phyloP scores from a whole-genome alignment of 2,888 invertebrate species.

The Pimpla rufipes region DNA sequence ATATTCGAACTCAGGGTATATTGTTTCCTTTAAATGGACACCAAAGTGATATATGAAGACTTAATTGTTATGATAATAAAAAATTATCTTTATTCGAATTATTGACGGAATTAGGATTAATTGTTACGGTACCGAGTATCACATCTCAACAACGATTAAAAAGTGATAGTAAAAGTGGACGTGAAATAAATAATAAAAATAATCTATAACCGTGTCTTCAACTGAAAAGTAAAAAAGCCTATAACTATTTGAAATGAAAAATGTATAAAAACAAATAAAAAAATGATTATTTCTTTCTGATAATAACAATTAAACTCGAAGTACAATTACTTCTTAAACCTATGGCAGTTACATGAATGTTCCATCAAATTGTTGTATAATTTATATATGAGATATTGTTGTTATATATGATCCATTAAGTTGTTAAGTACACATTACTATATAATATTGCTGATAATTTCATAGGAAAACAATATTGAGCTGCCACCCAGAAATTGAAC shows the following conservation, averaged over 20 bases:
- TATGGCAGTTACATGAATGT: slow-evolving; percentile 3
- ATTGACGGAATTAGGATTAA: slow-evolving; percentile 3
- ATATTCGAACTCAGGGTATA: slow-evolving; percentile 3
- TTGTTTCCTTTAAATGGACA: background rate
- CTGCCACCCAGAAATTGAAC: background rate
- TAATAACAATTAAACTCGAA: background rate
- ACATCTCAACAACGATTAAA: background rate
- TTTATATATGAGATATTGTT: background rate
- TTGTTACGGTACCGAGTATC: slow-evolving; percentile 1
- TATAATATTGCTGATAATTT: background rate
- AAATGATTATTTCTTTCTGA: background rate
- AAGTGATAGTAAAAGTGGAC: background rate
- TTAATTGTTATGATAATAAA: background rate
- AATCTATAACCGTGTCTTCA: background rate
- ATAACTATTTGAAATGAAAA: background rate
- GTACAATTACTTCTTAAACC: background rate
- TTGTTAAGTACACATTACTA: background rate
- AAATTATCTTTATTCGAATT: background rate
- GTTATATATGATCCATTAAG: background rate
- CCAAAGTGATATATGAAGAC: background rate
- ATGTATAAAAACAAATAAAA: slow-evolving; percentile 2
- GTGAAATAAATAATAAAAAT: slow-evolving; percentile 5
- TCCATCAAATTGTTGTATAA: slow-evolving; percentile 3
- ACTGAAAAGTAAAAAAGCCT: slow-evolving; percentile 6
- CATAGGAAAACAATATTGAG: background rate